Evolutionary conservation across 2,797 vertebrate genomes (phyloP), one percentile per base, ranked within the genome.

Genomic region (Pristis pectinata): DNA sequence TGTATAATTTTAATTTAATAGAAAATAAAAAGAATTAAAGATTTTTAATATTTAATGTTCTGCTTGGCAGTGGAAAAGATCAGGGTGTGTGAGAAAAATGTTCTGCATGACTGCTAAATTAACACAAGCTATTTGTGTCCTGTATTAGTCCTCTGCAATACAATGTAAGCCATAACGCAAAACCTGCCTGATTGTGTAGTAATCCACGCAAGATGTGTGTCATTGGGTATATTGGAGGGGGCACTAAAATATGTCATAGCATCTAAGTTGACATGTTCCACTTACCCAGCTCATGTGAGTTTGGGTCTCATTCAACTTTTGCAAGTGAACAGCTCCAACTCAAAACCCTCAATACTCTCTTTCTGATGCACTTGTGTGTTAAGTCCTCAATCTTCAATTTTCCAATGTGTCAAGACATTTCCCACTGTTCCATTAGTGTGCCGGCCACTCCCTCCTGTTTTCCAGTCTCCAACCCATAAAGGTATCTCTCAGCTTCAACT

Each of bases 11-110:
- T 72, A 74, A 76, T 74, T 94, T 94, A 74, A 74, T 74, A 94
- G 44, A 76, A 53, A 94, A 76, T 72, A 94, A 74, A 93, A 72
- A 34, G 41, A 41, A 53, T 94, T 74, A 94, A 74, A 74, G 44
- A 74, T 74, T 94, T 72, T 93, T 93, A 94, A 94, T 94, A 94
- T 94, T 76, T 94, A 74, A 53, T n/a, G 59, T 64, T 91, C 61
- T 74, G 70, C 44, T 5, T 94, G 72, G 92, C 44, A 9, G 41
- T 94, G 92, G 27, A 74, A 74, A 94, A 93, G 92, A 56, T 27
- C 44, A 13, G 92, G 30, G 44, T 76, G 44, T 94, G 92, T 94
- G 44, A 76, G 72, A 13, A 67, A 24, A 91, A 91, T 17, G 13
- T 70, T 67, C 9, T 89, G 56, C 91, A 37, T 91, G 87, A 61